Percentiles rank a stretch among this genome's conserved stretches.
These are phyloP conservation scores for Hucho hucho DNA, from an alignment of 2,113 vertebrate species.

Conservation along the genomic window DNA sequence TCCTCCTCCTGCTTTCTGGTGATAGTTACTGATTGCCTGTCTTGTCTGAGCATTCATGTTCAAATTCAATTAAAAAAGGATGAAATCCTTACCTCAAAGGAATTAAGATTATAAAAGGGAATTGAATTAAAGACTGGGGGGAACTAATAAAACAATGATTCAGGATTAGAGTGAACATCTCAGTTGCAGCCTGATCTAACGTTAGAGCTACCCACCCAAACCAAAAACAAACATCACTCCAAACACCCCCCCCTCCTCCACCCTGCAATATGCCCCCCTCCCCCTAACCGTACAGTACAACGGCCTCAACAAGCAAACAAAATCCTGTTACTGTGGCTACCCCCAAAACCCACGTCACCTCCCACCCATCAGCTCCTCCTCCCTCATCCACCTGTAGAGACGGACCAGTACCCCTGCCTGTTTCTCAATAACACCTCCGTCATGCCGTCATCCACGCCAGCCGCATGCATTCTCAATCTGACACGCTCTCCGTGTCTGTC, in stretches of 20 bases:
- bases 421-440: conserved; percentile 15
- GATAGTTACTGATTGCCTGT: conserved; percentile 99
- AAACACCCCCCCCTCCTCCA: conserved; percentile 1
- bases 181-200: conserved; percentile 99
- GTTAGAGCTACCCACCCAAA: conserved; percentile 61
- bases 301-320: conserved; percentile 36
- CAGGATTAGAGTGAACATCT: conserved; percentile 83
- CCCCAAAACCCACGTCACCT: too few relatives aligned
- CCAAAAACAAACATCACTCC: too few relatives aligned
- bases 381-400: too few relatives aligned
- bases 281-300: conserved; percentile 36
- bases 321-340: conserved; percentile 47
- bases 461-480: not conserved
- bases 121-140: conserved; percentile 28
- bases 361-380: too few relatives aligned
- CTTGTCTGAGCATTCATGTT: conserved; percentile 90
- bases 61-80: conserved; percentile 36
- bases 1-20: conserved; percentile 86
- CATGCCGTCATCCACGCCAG: not conserved
- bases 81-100: conserved; percentile 19
- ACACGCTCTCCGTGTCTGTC: not conserved
- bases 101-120: not conserved
- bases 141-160: conserved; percentile 29
- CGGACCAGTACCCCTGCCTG: too few relatives aligned
- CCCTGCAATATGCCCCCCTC: conserved; percentile 21